Percentiles rank a stretch among this genome's conserved stretches.
phyloP scores from a whole-genome alignment of 2,797 vertebrate genomes.

The Paguma larvata region DNA sequence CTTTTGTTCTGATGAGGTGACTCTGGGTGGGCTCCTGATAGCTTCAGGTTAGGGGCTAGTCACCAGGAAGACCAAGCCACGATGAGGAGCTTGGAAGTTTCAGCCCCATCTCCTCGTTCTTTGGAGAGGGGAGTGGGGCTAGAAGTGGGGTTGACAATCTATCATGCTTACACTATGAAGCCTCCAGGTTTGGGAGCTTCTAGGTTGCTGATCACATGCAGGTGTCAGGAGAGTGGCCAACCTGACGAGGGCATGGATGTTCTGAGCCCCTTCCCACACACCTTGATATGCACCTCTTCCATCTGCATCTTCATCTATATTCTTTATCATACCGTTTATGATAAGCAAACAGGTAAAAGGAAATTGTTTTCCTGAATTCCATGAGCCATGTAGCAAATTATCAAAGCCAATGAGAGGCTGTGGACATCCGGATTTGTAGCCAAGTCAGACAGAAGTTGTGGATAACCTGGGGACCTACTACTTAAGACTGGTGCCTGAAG shows the following conservation, averaged over 20 bases:
- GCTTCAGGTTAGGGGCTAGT: not conserved
- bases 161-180: not conserved
- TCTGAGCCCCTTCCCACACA: no score
- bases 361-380: not conserved
- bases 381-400: not conserved
- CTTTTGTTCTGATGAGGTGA: not conserved
- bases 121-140: not conserved
- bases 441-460: not conserved
- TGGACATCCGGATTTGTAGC: not conserved
- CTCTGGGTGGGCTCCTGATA: not conserved
- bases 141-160: not conserved
- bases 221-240: no score
- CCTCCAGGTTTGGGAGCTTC: not conserved
- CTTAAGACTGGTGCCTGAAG: not conserved
- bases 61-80: not conserved
- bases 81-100: not conserved
- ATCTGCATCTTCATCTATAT: no score
- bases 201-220: not conserved
- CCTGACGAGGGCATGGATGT: no score
- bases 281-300: no score
- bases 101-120: not conserved
- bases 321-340: not conserved
- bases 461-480: not conserved
- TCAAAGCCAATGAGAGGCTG: not conserved
- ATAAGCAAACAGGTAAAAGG: not conserved